Evolutionary conservation across 2,888 invertebrate genomes (phyloP), one percentile per base, ranked within the genome.

Genomic region (Mechanitis mazaeus): DNA sequence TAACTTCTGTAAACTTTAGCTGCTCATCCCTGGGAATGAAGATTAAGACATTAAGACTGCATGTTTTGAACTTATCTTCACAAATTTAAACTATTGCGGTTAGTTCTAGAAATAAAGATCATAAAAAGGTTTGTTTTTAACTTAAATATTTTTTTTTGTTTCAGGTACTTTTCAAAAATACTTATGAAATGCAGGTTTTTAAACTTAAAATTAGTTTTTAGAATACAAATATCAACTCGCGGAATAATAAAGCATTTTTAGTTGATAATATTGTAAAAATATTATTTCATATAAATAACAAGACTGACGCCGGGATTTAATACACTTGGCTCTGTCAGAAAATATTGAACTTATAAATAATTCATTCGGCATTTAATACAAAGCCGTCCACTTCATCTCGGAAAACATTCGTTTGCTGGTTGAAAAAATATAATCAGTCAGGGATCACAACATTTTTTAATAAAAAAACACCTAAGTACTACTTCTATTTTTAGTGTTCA

Each of bases 271-370:
- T 31, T 3, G 7, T 31, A 31, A 31, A 9, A 31, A 20, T 50
- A 50, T 50, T 50, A 31, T 50, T 31, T 50, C 31, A 50, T 31
- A 50, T 50, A 50, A 50, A 50, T 50, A 50, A 50, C 28, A 50
- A 50, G 31, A 42, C 42, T 42, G 42, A 42, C 42, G 31, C 12
- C 2, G 45, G 47, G 31, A 42, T 58, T 50, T 58, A 20, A 20
- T 20, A 20, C 20, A 50, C 60, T 60, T 57, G 59, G 55, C 61
- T 45, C 38, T 55, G 54, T 28, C 55, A 58, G 62, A 64, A 64
- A 62, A 61, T 60, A 64, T 64, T 64, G 62, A 57, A 56, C 55
- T 64, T 62, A 65, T 65, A 65, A 65, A 65, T 65, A 62, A 65
- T 65, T 65, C 62, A 65, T 65, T 54, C 58, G 53, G 56, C 45